Base-by-base conservation (phyloP, 2,113 vertebrate genomes). In the Apteryx owenii region DNA sequence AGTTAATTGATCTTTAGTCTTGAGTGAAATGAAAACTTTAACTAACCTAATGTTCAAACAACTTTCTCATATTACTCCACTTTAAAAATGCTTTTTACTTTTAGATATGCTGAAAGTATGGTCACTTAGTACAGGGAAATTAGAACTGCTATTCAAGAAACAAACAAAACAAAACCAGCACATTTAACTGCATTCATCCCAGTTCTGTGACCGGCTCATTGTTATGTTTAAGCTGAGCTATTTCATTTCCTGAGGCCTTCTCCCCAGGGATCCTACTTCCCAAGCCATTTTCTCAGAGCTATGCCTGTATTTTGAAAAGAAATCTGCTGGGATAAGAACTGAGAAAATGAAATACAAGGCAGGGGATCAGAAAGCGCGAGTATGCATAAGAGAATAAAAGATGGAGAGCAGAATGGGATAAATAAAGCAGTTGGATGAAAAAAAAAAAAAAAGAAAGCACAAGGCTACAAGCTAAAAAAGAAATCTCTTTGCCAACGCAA, bases 271-370 rank as follows among this genome's bases (percentile, higher is more conserved):
- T 81, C 20, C 76, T 51, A 56, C 66, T 89, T 90, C 85, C 89
- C 89, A 91, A 97, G 76, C 38, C 83, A 92, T 97, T 98, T 97
- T 96, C 95, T 97, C 87, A 97, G 91, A 97, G 75, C 89, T 95
- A 69, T 81, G 95, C 71, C 81, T 82, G 29, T 83, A 83, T 95
- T 97, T 94, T 97, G 81, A 91, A 97, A 98, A 88, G 53, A 97
- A 97, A 96, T 96, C 94, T 96, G 81, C 81, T 91, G 84, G 95
- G 95, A 97, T 92, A 84, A 98, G 78, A 96, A 81, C 66, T 96
- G 94, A 97, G 93, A 97, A 98, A 98, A 97, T 96, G 78, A 97
- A 98, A 97, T 89, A 96, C 81, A 96, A 98, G 92, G 33, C 65
- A 95, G 75, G 69, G 36, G 91, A 96, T 90, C 92, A 95, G 68